phyloP scores from a whole-genome alignment of 2,888 invertebrate genomes.

The Ophioninae sp. region DNA sequence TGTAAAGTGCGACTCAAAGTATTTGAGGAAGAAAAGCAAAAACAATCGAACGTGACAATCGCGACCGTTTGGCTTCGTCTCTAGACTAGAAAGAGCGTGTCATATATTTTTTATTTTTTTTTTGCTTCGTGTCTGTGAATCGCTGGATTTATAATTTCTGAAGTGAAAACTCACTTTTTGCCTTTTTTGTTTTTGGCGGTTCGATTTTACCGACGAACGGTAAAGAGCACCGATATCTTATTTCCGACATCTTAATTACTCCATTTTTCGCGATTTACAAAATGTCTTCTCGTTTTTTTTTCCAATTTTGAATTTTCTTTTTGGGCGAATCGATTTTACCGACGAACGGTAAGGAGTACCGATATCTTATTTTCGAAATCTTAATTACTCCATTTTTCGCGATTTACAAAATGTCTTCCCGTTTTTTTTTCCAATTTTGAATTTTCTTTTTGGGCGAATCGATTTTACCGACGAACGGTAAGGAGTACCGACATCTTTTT shows the following conservation, averaged over 20 bases:
- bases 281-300: background rate
- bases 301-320: background rate
- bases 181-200: background rate
- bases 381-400: background rate
- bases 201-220: background rate
- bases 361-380: background rate
- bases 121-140: background rate
- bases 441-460: background rate
- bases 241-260: background rate
- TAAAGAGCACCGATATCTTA: background rate
- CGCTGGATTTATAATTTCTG: constrained; percentile 3
- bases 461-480: background rate
- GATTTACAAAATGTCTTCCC: background rate
- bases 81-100: constrained; percentile 78
- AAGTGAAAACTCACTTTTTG: background rate
- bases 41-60: constrained; percentile 35
- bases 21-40: background rate
- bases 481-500: background rate
- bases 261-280: background rate
- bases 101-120: constrained; percentile 55
- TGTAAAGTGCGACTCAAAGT: background rate
- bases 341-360: background rate
- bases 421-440: background rate
- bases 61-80: constrained; percentile 73
- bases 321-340: background rate